A percentile compares a stretch with the other conserved stretches of the same genome.
phyloP scores from a whole-genome alignment of 2,888 invertebrate species.

The Zaprionus lineosus region DNA sequence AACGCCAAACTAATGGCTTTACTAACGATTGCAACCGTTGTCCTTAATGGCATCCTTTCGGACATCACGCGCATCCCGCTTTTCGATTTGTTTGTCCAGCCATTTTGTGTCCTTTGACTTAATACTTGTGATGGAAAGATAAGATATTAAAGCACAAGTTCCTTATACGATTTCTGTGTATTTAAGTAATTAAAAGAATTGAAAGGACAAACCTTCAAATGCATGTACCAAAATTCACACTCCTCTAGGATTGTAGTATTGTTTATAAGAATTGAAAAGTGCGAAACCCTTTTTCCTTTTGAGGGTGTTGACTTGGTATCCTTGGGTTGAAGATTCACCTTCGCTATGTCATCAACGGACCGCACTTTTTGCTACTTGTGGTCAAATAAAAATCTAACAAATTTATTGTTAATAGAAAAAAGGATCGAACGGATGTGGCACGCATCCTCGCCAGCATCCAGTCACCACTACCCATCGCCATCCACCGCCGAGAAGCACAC shows the following conservation, averaged over 20 bases:
- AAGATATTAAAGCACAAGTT: conserved; percentile 18
- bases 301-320: too few relatives aligned
- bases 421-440: conserved; percentile 58
- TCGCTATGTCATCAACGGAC: conserved; percentile 16
- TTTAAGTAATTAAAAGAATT: conserved; percentile 40
- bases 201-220: too few relatives aligned
- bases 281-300: not conserved
- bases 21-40: conserved; percentile 76
- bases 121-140: conserved; percentile 36
- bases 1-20: conserved; percentile 70
- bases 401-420: conserved; percentile 82
- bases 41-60: conserved; percentile 68
- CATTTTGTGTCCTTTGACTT: conserved; percentile 15
- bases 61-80: conserved; percentile 64
- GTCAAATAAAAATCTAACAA: conserved; percentile 62
- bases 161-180: conserved; percentile 9
- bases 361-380: conserved; percentile 43
- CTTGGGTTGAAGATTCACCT: conserved; percentile 10
- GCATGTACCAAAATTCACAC: not conserved
- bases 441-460: conserved; percentile 43
- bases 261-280: too few relatives aligned
- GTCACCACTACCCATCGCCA: not conserved
- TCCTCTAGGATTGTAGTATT: too few relatives aligned
- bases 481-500: conserved; percentile 23
- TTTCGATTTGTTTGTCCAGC: conserved; percentile 39